Evolutionary conservation across 2,888 invertebrate species (phyloP).

Genomic region (Chrysolina haemoptera): DNA sequence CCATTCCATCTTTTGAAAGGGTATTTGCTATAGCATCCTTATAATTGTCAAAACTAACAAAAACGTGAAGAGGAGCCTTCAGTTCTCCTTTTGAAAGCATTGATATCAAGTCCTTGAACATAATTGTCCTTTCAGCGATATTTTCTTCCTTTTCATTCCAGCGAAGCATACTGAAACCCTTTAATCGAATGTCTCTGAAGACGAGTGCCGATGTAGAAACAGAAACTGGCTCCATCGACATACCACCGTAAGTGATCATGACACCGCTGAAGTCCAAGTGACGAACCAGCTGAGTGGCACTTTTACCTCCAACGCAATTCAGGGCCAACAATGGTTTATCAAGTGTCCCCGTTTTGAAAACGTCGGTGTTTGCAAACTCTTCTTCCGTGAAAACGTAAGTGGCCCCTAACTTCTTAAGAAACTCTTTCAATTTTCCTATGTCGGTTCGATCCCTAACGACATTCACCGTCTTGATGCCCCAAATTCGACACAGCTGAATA

Average conservation of each 20-base stretch:
- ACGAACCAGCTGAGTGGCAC: constrained; percentile 84
- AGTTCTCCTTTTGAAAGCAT: constrained; percentile 81
- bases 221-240: constrained; percentile 89
- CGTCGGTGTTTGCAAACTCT: constrained; percentile 76
- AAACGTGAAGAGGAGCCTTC: constrained; percentile 79
- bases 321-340: constrained; percentile 84
- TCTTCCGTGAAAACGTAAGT: constrained; percentile 88
- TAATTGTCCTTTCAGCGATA: constrained; percentile 75
- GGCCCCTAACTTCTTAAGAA: constrained; percentile 81
- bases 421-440: constrained; percentile 76
- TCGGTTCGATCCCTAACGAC: constrained; percentile 87
- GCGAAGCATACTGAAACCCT: constrained; percentile 91
- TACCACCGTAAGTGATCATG: constrained; percentile 96
- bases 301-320: constrained; percentile 95
- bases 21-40: constrained; percentile 82
- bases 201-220: constrained; percentile 86
- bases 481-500: constrained; percentile 88
- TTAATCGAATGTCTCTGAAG: constrained; percentile 85
- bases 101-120: constrained; percentile 83
- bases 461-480: constrained; percentile 87
- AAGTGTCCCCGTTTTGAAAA: constrained; percentile 75
- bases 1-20: constrained; percentile 78
- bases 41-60: constrained; percentile 82
- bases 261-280: constrained; percentile 81
- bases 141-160: constrained; percentile 81